Percentiles rank a stretch among this genome's conserved stretches.
Conservation (phyloP, 2,113 vertebrate species). For the Tragelaphus strepsiceros region DNA sequence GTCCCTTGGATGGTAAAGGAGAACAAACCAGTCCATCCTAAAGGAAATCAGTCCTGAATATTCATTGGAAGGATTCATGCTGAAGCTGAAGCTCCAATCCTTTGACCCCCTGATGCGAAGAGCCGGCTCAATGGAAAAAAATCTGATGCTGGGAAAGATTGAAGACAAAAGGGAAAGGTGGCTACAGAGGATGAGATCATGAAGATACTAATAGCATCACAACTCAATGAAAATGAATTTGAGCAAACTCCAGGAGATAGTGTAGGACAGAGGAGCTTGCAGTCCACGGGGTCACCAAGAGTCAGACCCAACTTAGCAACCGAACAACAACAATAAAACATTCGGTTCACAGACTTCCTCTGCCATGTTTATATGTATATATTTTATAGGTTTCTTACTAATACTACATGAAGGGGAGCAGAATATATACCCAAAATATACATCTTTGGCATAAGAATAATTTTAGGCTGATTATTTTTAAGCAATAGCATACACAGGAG, state of each 20-base stretch:
- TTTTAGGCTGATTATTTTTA: neutral
- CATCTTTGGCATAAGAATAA: neutral
- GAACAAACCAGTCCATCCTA: neutral
- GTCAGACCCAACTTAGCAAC: neutral
- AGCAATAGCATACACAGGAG: neutral
- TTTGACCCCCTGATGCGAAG: neutral
- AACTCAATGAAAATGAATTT: neutral
- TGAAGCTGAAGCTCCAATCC: neutral
- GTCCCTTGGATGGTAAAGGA: neutral
- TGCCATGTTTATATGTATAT: neutral
- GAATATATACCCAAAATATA: neutral
- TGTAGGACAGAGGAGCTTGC: neutral
- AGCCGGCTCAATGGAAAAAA: neutral
- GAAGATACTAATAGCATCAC: neutral
- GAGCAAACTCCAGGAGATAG: neutral
- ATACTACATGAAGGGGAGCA: neutral
- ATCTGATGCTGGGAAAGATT: neutral
- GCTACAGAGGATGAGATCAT: neutral
- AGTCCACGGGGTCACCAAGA: neutral
- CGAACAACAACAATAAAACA: neutral
- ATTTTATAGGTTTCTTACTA: neutral
- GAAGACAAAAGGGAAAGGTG: neutral
- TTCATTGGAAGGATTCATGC: neutral
- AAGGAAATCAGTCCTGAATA: neutral
- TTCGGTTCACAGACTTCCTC: neutral